phyloP scores from a whole-genome alignment of 2,888 invertebrate species.

The Rotaria socialis region DNA sequence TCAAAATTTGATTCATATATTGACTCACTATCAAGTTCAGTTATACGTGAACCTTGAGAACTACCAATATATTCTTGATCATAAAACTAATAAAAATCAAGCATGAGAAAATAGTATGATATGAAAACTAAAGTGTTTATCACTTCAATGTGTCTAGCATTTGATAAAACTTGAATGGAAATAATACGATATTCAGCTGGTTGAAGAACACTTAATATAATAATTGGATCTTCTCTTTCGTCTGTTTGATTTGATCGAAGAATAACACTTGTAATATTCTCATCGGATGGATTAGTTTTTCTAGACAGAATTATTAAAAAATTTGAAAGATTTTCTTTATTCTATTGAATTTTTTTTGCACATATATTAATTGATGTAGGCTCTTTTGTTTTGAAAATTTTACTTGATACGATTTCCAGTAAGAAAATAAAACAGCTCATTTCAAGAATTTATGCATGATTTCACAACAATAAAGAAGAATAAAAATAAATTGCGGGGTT shows the following conservation, averaged over 20 bases:
- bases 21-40: not conserved
- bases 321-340: no score
- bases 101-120: not conserved
- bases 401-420: no score
- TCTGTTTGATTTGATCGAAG: not conserved
- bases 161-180: not conserved
- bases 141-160: not conserved
- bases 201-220: conserved; percentile 9
- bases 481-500: no score
- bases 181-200: not conserved
- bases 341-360: no score
- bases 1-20: not conserved
- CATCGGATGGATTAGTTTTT: not conserved
- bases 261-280: not conserved
- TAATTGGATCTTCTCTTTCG: not conserved
- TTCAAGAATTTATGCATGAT: no score
- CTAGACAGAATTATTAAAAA: not conserved
- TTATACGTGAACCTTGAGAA: conserved; percentile 15
- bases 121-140: not conserved
- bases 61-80: not conserved
- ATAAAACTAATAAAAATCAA: not conserved
- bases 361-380: no score
- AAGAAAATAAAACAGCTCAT: no score
- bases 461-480: no score
- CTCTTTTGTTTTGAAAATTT: no score